These are phyloP conservation scores for Thyatira batis DNA, from an alignment of 2,888 invertebrate species.

Conservation along the genomic window DNA sequence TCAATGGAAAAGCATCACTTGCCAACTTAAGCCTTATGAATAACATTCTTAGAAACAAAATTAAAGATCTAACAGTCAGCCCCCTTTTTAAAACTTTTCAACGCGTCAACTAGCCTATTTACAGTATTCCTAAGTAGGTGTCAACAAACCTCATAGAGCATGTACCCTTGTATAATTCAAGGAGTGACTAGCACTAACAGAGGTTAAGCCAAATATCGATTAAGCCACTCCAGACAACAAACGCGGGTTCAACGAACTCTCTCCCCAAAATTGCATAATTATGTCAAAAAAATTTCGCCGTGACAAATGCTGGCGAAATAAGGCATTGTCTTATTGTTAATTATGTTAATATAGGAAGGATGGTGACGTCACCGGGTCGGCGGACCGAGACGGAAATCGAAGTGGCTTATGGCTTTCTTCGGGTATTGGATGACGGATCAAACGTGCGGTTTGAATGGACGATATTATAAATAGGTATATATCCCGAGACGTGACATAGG, in stretches of 20 bases:
- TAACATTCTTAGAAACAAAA: too few species aligned
- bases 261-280: slow-evolving; percentile 34
- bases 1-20: too few species aligned
- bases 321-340: slow-evolving; percentile 56
- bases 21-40: too few species aligned
- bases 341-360: slow-evolving; percentile 48
- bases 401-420: slow-evolving; percentile 24
- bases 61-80: too few species aligned
- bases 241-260: slow-evolving; percentile 15
- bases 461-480: too few species aligned
- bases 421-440: slow-evolving; percentile 18
- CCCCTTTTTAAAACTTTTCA: too few species aligned
- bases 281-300: slow-evolving; percentile 22
- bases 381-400: slow-evolving; percentile 33
- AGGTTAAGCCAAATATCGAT: not conserved
- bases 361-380: slow-evolving; percentile 50
- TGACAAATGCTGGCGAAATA: slow-evolving; percentile 47
- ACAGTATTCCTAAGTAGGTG: too few species aligned
- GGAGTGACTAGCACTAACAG: not conserved
- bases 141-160: too few species aligned
- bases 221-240: not conserved
- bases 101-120: too few species aligned
- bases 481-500: too few species aligned
- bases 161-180: not conserved
- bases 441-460: not conserved